phyloP scores from a whole-genome alignment of 1,140 invertebrate species.

The Ylistrum balloti region DNA sequence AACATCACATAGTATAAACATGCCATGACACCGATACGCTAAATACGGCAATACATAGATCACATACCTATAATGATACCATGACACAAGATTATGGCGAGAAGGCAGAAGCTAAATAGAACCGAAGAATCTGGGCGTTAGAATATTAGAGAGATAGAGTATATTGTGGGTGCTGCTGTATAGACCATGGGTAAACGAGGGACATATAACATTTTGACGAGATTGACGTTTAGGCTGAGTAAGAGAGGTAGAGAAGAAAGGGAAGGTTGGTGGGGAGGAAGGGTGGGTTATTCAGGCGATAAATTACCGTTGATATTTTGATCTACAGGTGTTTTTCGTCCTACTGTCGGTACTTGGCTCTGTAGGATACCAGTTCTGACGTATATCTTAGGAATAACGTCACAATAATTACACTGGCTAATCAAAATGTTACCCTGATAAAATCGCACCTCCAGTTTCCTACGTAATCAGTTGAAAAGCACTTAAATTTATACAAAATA shows the following conservation, averaged over 20 bases:
- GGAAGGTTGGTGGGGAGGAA: not conserved
- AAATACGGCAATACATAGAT: too few relatives aligned
- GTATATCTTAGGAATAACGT: not conserved
- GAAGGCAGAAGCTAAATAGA: too few relatives aligned
- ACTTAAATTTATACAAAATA: not conserved
- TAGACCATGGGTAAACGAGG: not conserved
- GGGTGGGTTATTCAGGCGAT: too few relatives aligned
- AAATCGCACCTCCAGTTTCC: not conserved
- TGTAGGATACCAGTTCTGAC: not conserved
- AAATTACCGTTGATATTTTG: not conserved
- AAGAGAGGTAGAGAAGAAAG: not conserved
- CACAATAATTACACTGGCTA: not conserved
- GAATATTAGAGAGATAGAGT: too few relatives aligned
- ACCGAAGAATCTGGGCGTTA: too few relatives aligned
- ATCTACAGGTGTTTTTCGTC: not conserved
- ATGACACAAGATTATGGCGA: not conserved
- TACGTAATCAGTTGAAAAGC: not conserved
- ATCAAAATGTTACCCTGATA: not conserved
- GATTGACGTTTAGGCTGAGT: not conserved
- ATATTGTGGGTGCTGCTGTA: not conserved
- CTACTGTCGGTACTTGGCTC: not conserved
- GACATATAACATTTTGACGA: not conserved
- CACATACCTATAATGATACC: too few relatives aligned
- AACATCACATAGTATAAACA: too few relatives aligned
- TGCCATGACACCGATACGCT: too few relatives aligned